Evolutionary conservation across 2,888 invertebrate species (phyloP), one percentile per base, ranked within the genome.

Genomic region (Apamea epomidion): DNA sequence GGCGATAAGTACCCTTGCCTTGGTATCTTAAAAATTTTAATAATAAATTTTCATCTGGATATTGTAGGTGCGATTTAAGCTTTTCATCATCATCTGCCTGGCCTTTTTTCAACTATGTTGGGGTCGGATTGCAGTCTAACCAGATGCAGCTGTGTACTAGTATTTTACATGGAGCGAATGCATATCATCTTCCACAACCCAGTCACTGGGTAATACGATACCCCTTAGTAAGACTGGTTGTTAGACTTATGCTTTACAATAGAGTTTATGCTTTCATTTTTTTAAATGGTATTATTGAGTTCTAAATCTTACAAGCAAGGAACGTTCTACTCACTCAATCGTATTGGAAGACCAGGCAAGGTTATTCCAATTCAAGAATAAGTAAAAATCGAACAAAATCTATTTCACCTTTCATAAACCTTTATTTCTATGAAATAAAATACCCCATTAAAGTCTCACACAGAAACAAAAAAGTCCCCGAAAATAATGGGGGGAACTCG

Each of bases 401-500:
- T 65, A 32, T 58, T 83, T 77, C 8, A 58, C 32, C 62, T 42
- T 48, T 2, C 29, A 64, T 42, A 51, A 77, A 77, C 37, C 64
- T 64, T 48, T 58, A 76, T 70, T 69, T 71, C 70, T 14, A 71
- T 45, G 75, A 18, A 80, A 86, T 83, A 65, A 77, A 79, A 69
- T 37, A 32, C 29, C 45, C 72, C 7, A 74, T 84, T 73, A 82
- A 45, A 67, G 37, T 68, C 84, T 21, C 62, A 54, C 48, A 60
- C 54, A 74, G 60, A 70, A 71, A 74, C 73, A 73, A 87, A 85
- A 88, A 83, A 82, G 81, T 82, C 70, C 75, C 73, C 68, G 37
- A 70, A 80, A 85, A 84, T 83, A 83, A 82, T 84, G 74, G 84
- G 78, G 76, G 79, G 76, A 83, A 87, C 88, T 85, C 87, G 87